Conservation (phyloP, 2,797 vertebrate species). For the Smutsia gigantea region DNA sequence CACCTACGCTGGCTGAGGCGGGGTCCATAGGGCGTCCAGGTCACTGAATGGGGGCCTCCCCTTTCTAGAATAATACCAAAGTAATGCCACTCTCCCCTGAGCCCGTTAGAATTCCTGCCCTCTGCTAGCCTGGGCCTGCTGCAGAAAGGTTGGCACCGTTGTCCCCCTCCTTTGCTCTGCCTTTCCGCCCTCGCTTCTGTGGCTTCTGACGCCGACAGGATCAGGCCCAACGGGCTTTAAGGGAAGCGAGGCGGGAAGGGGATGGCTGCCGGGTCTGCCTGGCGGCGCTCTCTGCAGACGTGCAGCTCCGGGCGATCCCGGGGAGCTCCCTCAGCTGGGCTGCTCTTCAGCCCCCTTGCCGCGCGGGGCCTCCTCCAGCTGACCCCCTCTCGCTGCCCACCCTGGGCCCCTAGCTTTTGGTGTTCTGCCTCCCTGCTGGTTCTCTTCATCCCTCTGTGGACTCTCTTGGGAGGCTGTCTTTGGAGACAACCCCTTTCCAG, state of each 20-base stretch:
- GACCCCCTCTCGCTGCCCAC: background rate
- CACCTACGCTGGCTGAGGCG: background rate
- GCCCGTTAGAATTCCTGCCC: background rate
- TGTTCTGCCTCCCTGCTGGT: background rate
- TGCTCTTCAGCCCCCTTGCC: background rate
- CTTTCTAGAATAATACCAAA: background rate
- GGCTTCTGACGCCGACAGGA: background rate
- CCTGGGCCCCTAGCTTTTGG: background rate
- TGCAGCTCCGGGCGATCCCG: too few species aligned
- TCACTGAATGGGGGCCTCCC: background rate
- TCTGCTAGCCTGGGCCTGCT: background rate
- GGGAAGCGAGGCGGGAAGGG: too few species aligned
- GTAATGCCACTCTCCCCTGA: too few species aligned
- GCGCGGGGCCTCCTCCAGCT: background rate
- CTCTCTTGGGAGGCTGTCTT: background rate
- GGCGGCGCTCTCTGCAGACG: too few species aligned
- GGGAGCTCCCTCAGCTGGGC: background rate
- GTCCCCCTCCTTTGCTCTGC: background rate
- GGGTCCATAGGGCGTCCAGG: background rate
- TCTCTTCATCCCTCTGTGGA: too few species aligned
- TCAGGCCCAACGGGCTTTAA: background rate
- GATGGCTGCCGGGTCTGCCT: too few species aligned
- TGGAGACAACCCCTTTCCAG: background rate
- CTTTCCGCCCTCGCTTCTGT: background rate
- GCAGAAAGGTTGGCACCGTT: too few species aligned